Evolutionary conservation across 2,888 invertebrate genomes (phyloP).

Genomic region (Pteria penguin): DNA sequence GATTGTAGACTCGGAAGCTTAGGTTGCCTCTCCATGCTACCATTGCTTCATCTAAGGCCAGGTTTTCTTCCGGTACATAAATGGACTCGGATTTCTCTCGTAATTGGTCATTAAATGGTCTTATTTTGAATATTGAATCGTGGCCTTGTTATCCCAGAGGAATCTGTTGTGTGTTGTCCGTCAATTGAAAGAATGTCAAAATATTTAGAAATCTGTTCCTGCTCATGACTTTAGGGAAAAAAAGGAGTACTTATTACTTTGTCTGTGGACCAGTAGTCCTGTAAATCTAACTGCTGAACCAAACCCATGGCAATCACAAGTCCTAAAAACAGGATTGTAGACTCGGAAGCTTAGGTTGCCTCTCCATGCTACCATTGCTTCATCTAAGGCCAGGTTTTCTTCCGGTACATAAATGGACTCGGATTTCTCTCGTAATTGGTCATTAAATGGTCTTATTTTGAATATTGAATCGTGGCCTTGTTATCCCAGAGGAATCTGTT

Average conservation of each 20-base stretch:
- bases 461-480: slow-evolving; percentile 8
- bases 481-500: not conserved
- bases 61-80: slow-evolving; percentile 8
- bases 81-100: not conserved
- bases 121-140: slow-evolving; percentile 10
- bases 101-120: slow-evolving; percentile 5
- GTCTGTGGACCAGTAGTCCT: slow-evolving; percentile 14
- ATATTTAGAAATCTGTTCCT: slow-evolving; percentile 10
- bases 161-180: not conserved
- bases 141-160: slow-evolving; percentile 2
- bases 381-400: slow-evolving; percentile 22
- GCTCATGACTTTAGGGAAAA: slow-evolving; percentile 7
- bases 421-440: not conserved
- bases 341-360: slow-evolving; percentile 6
- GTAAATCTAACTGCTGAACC: slow-evolving; percentile 5
- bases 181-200: slow-evolving; percentile 17
- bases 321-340: not conserved
- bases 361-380: slow-evolving; percentile 27
- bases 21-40: slow-evolving; percentile 26
- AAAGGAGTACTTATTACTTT: slow-evolving; percentile 1
- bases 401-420: not conserved
- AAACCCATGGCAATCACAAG: not conserved
- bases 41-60: slow-evolving; percentile 28
- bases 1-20: slow-evolving; percentile 15
- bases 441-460: slow-evolving; percentile 8